phyloP scores from a whole-genome alignment of 2,113 vertebrate genomes.

The Otus sunia region DNA sequence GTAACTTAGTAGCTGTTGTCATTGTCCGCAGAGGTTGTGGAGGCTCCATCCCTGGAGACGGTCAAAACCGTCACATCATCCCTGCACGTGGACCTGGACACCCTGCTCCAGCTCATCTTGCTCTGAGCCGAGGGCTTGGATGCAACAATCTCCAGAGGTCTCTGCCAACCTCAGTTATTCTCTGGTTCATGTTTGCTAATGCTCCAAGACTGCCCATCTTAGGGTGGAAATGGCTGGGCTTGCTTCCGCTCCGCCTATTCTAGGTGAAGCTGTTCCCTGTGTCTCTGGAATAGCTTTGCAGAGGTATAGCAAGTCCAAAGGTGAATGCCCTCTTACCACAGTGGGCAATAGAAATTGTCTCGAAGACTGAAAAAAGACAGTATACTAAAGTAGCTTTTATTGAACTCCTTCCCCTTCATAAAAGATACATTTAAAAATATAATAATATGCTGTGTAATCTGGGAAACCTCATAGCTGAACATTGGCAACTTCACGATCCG shows the following conservation, averaged over 20 bases:
- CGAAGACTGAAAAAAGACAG: not conserved
- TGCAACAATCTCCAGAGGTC: fast-evolving
- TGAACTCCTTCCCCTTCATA: not conserved
- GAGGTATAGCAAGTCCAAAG: not conserved
- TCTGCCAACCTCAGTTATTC: not conserved
- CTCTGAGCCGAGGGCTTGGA: not conserved
- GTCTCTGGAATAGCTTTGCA: not conserved
- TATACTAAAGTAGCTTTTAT: not conserved
- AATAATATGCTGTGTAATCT: not conserved
- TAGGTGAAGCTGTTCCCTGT: not conserved
- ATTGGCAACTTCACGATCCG: not conserved
- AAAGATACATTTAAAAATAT: not conserved
- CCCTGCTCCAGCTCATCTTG: not conserved
- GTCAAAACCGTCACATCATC: not conserved
- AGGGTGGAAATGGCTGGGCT: not conserved
- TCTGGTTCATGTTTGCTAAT: not conserved
- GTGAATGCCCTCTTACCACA: not conserved
- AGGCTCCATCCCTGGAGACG: not conserved
- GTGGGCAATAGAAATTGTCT: not conserved
- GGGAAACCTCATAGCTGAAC: not conserved
- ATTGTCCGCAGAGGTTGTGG: not conserved
- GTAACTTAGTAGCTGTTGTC: not conserved
- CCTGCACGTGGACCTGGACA: not conserved
- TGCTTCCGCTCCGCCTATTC: not conserved
- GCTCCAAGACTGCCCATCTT: not conserved